Base-by-base conservation (phyloP, 2,888 invertebrate genomes). In the Acronicta leporina region DNA sequence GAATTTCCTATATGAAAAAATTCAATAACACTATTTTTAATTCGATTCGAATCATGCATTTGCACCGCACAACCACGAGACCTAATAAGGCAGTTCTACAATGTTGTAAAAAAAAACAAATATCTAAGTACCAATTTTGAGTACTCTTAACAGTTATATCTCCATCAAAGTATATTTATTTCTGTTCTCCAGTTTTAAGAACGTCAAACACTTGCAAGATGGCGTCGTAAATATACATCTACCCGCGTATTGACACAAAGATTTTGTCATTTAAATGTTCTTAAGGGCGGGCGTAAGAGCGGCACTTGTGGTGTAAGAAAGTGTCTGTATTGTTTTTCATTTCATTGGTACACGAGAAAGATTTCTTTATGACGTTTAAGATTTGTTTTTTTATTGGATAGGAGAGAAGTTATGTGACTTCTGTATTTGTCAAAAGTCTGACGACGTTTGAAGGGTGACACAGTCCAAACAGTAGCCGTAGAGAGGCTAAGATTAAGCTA, bases 221-320 rank as follows among this genome's bases (percentile, higher is more conserved):
- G 66, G 69, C 74, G 78, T 69, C 46, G 62, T 70, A 83, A 87
- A 86, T 84, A 83, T 84, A 86, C 86, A 83, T 86, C 86, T 74
- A 69, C 63, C 73, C 61, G 72, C 55, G 38, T 92, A 87, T 91
- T 90, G 84, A 89, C 87, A 83, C 59, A 81, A 82, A 83, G 87
- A 86, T 87, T 89, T 80, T 78, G 66, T 75, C 61, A 60, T 75
- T 74, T 75, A 54, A 70, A 77, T 74, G 52, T 69, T 67, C 56
- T 68, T 60, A 51, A 63, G n/a, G 16, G 42, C 42, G n/a, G 16
- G 42, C 42, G 30, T 58, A 40, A 58, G 63, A 68, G 54, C 54
- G 45, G 53, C 58, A 69, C 66, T 76, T 53, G 61, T 53, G 45
- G 33, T n/a, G 15, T 0, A 25, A 47, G 44, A 43, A 51, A 45